These are phyloP conservation scores for Plebejus melissa DNA, from an alignment of 2,888 invertebrate species.

Conservation along the genomic window DNA sequence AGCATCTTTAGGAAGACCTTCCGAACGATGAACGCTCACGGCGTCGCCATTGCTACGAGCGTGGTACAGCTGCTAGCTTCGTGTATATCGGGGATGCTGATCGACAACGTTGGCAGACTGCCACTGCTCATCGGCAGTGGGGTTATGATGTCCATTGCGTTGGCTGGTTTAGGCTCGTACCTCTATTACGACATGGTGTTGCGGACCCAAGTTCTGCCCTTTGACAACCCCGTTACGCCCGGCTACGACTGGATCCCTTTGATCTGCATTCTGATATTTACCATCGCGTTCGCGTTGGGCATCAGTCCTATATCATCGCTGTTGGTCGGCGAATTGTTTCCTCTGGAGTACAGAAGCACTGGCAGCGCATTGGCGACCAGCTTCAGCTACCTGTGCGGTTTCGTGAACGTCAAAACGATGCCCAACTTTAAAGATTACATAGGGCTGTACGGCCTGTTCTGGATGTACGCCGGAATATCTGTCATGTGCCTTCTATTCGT, in stretches of 20 bases:
- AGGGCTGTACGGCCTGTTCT: conserved; percentile 90
- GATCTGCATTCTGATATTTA: conserved; percentile 88
- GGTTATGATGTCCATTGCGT: conserved; percentile 89
- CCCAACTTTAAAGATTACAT: conserved; percentile 86
- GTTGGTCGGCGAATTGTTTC: conserved; percentile 85
- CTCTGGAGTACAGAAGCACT: conserved; percentile 84
- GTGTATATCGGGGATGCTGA: conserved; percentile 87
- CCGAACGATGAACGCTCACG: conserved; percentile 87
- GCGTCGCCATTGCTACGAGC: conserved; percentile 90
- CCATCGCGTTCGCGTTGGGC: conserved; percentile 89
- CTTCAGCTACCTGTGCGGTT: conserved; percentile 91
- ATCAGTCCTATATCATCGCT: conserved; percentile 87
- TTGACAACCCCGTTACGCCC: conserved; percentile 66
- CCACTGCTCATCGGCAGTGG: conserved; percentile 91
- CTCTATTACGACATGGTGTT: conserved; percentile 87
- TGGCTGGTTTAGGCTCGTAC: conserved; percentile 90
- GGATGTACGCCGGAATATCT: conserved; percentile 91
- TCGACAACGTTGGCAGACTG: conserved; percentile 90
- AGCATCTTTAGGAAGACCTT: conserved; percentile 91
- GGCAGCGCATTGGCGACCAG: conserved; percentile 86
- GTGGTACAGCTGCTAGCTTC: conserved; percentile 91
- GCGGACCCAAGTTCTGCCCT: conserved; percentile 52
- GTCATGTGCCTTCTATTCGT: conserved; percentile 90
- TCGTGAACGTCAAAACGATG: conserved; percentile 90
- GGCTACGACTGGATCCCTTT: conserved; percentile 89